A percentile compares a stretch with the other conserved stretches of the same genome.
Conservation (phyloP, 2,113 vertebrate species). For the Hassar affinis region DNA sequence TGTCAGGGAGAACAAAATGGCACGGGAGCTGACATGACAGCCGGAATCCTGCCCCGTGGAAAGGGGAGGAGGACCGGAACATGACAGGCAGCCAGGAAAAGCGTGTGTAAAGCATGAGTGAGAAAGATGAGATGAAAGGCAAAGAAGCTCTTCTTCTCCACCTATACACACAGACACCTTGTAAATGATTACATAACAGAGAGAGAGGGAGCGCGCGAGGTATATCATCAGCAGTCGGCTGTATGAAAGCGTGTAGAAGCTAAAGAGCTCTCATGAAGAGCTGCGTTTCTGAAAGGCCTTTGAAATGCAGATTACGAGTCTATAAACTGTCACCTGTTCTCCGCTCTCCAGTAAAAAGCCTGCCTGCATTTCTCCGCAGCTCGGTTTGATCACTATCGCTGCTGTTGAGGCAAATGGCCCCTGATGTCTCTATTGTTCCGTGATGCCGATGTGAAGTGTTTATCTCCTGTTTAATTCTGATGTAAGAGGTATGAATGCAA, state of each 20-base stretch:
- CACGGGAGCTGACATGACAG: slow-evolving; percentile 30
- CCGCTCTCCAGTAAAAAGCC: slow-evolving; percentile 61
- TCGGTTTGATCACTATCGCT: slow-evolving; percentile 63
- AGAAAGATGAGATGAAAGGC: slow-evolving; percentile 37
- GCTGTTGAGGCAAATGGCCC: slow-evolving; percentile 62
- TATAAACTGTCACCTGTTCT: slow-evolving; percentile 70
- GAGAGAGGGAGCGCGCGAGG: slow-evolving; percentile 10
- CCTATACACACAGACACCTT: slow-evolving; percentile 37
- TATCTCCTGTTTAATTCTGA: slow-evolving; percentile 61
- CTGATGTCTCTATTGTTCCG: slow-evolving; percentile 73
- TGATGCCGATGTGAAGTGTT: slow-evolving; percentile 66
- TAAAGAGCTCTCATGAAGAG: slow-evolving; percentile 46
- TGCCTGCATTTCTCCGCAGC: slow-evolving; percentile 59
- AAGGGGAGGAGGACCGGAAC: slow-evolving; percentile 14
- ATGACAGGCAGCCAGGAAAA: slow-evolving; percentile 34
- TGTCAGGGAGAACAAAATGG: slow-evolving; percentile 35
- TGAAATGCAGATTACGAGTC: slow-evolving; percentile 71
- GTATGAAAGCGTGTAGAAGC: slow-evolving; percentile 45
- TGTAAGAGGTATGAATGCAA: slow-evolving; percentile 43
- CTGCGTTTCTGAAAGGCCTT: slow-evolving; percentile 55
- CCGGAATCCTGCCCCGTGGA: slow-evolving; percentile 23
- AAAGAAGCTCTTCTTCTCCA: slow-evolving; percentile 28
- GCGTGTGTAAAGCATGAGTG: slow-evolving; percentile 9
- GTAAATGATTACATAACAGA: slow-evolving; percentile 46
- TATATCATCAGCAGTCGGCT: slow-evolving; percentile 36